A percentile compares a stretch with the other conserved stretches of the same genome.
Evolutionary conservation across 2,888 invertebrate species (phyloP).

Genomic region (Argyresthia goedartella): DNA sequence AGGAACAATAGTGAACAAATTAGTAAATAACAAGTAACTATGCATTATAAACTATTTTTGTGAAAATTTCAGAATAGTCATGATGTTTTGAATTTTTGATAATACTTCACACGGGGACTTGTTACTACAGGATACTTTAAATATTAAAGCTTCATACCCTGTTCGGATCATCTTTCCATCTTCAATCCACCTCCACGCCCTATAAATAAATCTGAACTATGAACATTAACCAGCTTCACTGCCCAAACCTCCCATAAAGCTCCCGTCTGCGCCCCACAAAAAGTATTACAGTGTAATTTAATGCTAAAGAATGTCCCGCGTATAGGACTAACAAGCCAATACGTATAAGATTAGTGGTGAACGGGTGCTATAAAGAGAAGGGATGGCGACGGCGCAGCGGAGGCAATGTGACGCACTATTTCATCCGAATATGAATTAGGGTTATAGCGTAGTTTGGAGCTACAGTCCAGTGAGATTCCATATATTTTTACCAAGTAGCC

Average conservation of each 20-base stretch:
- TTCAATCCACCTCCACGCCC: too few species aligned
- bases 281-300: conserved; percentile 5
- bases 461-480: neutral
- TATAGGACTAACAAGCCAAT: conserved; percentile 49
- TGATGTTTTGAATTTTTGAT: too few species aligned
- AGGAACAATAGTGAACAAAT: too few species aligned
- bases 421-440: conserved; percentile 47
- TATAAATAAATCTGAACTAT: neutral
- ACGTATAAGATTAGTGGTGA: conserved; percentile 43
- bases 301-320: conserved; percentile 16
- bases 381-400: conserved; percentile 15
- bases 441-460: conserved; percentile 27
- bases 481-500: too few species aligned
- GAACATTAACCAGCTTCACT: neutral
- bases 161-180: too few species aligned
- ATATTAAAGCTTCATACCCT: too few species aligned
- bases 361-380: conserved; percentile 22
- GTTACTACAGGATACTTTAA: too few species aligned
- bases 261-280: neutral
- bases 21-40: too few species aligned
- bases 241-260: neutral
- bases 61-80: too few species aligned
- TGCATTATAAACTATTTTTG: too few species aligned
- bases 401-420: conserved; percentile 33
- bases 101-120: too few species aligned